These are phyloP conservation scores for Lerista edwardsae DNA, from an alignment of 2,797 vertebrate species.

Conservation along the genomic window DNA sequence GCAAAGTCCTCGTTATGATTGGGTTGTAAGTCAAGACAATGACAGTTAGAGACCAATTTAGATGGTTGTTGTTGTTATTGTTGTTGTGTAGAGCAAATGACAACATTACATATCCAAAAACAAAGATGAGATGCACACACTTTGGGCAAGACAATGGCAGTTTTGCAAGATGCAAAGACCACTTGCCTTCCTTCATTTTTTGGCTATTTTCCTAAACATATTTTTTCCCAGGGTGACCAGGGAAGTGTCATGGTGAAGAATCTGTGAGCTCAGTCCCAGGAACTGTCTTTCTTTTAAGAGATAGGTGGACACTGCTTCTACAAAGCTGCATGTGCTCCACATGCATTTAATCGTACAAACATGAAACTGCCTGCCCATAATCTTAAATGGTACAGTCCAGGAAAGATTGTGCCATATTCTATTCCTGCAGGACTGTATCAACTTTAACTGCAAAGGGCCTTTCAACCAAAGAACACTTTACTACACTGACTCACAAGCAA, in stretches of 20 bases:
- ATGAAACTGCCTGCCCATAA: background rate
- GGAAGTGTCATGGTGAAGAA: background rate
- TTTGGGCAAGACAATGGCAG: background rate
- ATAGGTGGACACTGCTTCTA: background rate
- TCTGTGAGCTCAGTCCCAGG: background rate
- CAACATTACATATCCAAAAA: background rate
- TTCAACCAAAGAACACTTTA: background rate
- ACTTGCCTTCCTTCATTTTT: background rate
- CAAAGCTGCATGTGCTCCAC: background rate
- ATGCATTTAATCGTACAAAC: background rate
- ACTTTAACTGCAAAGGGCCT: background rate
- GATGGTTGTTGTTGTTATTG: no score
- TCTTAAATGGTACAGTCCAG: background rate
- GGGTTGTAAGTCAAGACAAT: background rate
- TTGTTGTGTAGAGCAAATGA: background rate
- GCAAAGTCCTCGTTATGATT: no score
- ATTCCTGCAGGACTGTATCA: background rate
- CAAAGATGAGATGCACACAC: background rate
- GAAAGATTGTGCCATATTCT: background rate
- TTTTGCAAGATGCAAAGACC: background rate
- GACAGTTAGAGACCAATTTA: background rate
- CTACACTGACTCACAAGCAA: background rate
- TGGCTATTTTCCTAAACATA: background rate
- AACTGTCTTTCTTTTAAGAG: background rate
- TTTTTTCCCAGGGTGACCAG: background rate